Percentiles rank a stretch among this genome's conserved stretches.
Evolutionary conservation across 2,888 invertebrate species (phyloP).

Genomic region (Erannis defoliaria): DNA sequence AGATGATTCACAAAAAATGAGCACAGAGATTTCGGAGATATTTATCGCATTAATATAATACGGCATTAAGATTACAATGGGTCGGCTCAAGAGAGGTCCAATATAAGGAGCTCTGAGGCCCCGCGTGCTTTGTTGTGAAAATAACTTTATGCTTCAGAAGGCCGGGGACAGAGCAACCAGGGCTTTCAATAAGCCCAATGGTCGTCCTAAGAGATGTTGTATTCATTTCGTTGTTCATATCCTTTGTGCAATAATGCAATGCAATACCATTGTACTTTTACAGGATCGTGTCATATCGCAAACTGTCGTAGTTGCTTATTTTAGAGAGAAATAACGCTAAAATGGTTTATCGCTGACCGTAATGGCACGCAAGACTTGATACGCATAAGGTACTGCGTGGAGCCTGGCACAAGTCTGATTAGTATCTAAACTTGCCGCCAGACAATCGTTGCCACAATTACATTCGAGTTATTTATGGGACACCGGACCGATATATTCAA

Average conservation of each 20-base stretch:
- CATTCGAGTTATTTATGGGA: constrained; percentile 73
- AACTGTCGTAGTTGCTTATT: constrained; percentile 43
- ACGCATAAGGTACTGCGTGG: constrained; percentile 57
- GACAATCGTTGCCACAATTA: constrained; percentile 69
- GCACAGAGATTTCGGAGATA: constrained; percentile 76
- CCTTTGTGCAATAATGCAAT: constrained; percentile 77
- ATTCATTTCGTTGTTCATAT: constrained; percentile 71
- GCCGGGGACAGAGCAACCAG: constrained; percentile 75
- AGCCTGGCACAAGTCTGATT: constrained; percentile 63
- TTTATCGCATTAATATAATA: constrained; percentile 87
- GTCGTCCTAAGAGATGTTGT: constrained; percentile 69
- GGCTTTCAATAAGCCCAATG: constrained; percentile 82
- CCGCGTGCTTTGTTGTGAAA: constrained; percentile 83
- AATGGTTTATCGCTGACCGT: constrained; percentile 51
- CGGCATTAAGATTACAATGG: constrained; percentile 85
- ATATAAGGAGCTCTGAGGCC: constrained; percentile 82
- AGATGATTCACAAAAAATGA: constrained; percentile 75
- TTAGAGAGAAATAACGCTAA: constrained; percentile 46
- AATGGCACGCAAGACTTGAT: constrained; percentile 54
- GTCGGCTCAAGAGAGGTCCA: constrained; percentile 83
- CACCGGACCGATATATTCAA: constrained; percentile 65
- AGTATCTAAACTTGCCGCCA: constrained; percentile 63
- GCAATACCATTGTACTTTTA: constrained; percentile 63
- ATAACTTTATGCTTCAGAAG: constrained; percentile 83
- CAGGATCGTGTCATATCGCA: constrained; percentile 45